Conservation (phyloP, 2,797 vertebrate species). For the Pipistrellus kuhlii region DNA sequence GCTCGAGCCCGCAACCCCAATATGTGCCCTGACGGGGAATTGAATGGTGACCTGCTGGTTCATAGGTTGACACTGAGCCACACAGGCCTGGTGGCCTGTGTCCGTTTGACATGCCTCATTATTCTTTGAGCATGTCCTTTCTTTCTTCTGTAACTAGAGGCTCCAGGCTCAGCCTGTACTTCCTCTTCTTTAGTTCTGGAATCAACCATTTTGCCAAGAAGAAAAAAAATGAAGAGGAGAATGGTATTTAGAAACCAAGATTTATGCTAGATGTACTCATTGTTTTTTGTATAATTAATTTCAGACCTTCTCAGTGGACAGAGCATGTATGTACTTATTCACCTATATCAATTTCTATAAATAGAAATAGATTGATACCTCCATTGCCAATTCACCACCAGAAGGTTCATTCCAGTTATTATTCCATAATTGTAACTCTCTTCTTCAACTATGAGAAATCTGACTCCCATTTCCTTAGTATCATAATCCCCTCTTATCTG, state of each 20-base stretch:
- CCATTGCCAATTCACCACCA: background rate
- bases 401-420: constrained; percentile 15
- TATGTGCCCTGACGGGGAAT: too few relatives aligned
- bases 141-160: constrained; percentile 29
- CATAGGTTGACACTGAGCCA: too few relatives aligned
- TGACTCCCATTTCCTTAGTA: background rate
- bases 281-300: background rate
- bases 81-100: background rate
- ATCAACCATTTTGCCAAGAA: constrained; percentile 39
- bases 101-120: background rate
- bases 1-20: too few relatives aligned
- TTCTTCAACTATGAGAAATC: constrained; percentile 28
- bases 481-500: background rate
- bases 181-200: background rate
- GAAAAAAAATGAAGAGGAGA: constrained; percentile 29
- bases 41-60: too few relatives aligned
- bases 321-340: background rate
- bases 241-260: constrained; percentile 9
- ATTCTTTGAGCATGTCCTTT: background rate
- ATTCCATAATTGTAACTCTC: constrained; percentile 14
- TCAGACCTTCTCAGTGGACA: background rate
- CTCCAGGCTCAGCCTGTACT: background rate
- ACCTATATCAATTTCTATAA: background rate
- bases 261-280: background rate
- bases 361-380: background rate